Conservation (phyloP, 1,140 invertebrate species). For the Scaptomyza pallida region DNA sequence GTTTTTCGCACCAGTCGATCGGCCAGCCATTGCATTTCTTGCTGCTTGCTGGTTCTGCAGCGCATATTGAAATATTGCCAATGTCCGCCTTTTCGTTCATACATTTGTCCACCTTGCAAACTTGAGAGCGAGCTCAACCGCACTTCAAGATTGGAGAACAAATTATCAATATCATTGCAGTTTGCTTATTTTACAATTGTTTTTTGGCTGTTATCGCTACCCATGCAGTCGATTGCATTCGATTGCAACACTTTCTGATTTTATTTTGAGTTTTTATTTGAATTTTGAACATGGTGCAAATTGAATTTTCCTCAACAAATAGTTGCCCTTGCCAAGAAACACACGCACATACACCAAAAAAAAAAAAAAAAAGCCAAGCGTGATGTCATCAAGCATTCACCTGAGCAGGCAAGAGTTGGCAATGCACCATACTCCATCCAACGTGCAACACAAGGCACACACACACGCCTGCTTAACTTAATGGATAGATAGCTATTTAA, state of each 20-base stretch:
- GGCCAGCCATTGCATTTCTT: slow-evolving; percentile 43
- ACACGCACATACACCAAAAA: no score
- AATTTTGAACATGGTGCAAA: slow-evolving; percentile 42
- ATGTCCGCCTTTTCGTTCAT: slow-evolving; percentile 1
- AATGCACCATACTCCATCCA: neutral
- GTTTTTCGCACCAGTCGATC: slow-evolving; percentile 57
- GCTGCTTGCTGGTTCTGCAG: neutral
- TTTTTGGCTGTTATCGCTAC: no score
- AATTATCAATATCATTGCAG: no score
- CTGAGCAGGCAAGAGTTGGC: slow-evolving; percentile 8
- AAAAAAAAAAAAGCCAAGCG: slow-evolving; percentile 10
- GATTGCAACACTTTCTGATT: neutral
- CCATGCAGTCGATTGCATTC: no score
- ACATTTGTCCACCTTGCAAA: neutral
- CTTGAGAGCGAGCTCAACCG: no score
- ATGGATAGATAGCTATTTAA: slow-evolving; percentile 56
- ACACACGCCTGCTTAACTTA: slow-evolving; percentile 42
- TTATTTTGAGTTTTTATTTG: slow-evolving; percentile 17
- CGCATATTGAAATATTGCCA: neutral
- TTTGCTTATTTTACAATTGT: no score
- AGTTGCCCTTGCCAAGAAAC: slow-evolving; percentile 31
- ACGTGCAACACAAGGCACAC: neutral
- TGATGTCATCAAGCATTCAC: slow-evolving; percentile 40
- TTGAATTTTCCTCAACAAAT: slow-evolving; percentile 42
- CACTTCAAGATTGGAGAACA: no score